phyloP scores from a whole-genome alignment of 2,888 invertebrate species.

The Ypsolopha scabrella region DNA sequence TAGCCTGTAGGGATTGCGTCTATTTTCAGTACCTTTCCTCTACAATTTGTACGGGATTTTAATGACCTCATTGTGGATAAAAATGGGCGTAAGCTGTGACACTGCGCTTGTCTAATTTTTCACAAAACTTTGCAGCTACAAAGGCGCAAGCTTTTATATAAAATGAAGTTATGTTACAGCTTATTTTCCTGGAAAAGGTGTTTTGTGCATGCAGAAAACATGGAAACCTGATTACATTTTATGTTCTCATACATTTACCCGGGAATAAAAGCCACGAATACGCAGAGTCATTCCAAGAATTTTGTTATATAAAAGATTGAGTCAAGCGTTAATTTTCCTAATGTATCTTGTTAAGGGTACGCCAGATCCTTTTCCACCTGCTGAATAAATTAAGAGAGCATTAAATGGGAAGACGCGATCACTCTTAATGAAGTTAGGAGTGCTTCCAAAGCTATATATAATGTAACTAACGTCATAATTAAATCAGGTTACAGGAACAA shows the following conservation, averaged over 20 bases:
- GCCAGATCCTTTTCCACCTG: constrained; percentile 32
- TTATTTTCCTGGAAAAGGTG: background rate
- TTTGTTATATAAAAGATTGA: constrained; percentile 38
- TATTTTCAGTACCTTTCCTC: constrained; percentile 42
- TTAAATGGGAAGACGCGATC: constrained; percentile 39
- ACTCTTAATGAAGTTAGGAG: constrained; percentile 29
- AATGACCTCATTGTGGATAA: constrained; percentile 8
- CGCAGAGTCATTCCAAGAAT: constrained; percentile 44
- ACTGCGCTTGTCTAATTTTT: too few relatives aligned
- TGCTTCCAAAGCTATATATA: constrained; percentile 13
- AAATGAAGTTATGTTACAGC: background rate
- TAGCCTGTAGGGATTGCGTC: constrained; percentile 41
- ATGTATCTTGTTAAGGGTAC: constrained; percentile 53
- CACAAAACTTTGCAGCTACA: too few relatives aligned
- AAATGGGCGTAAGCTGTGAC: too few relatives aligned
- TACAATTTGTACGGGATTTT: constrained; percentile 20
- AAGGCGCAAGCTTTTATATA: background rate
- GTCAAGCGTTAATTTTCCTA: constrained; percentile 57
- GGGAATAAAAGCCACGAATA: background rate
- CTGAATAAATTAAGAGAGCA: constrained; percentile 51
- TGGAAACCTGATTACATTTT: background rate
- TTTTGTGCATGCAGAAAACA: background rate
- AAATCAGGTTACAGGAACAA: constrained; percentile 7
- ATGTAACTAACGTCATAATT: background rate
- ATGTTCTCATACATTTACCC: background rate